These are phyloP conservation scores for Cataglyphis livida DNA, from an alignment of 2,888 invertebrate species.

Conservation along the genomic window DNA sequence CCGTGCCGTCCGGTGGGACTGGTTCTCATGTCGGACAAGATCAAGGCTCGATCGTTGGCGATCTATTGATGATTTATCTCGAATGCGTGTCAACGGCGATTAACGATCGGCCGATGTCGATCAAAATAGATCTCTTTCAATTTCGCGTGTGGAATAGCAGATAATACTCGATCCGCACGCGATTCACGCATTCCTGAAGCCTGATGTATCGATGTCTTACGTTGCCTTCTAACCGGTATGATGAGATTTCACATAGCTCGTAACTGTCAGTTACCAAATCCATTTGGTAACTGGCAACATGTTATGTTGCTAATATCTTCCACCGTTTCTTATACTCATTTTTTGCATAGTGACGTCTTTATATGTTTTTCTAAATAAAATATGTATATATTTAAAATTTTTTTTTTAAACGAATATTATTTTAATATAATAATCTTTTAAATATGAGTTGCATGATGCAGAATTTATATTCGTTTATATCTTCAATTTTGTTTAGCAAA, in stretches of 20 bases:
- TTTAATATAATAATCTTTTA: neutral
- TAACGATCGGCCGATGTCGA: constrained; percentile 18
- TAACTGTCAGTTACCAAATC: constrained; percentile 22
- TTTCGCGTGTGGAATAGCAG: constrained; percentile 14
- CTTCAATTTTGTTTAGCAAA: neutral
- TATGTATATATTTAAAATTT: neutral
- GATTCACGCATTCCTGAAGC: constrained; percentile 47
- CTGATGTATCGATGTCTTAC: constrained; percentile 25
- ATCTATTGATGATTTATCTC: constrained; percentile 58
- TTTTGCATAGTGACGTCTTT: neutral
- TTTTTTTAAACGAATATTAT: neutral
- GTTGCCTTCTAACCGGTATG: constrained; percentile 26
- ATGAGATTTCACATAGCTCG: constrained; percentile 39
- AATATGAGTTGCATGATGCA: neutral
- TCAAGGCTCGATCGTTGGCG: constrained; percentile 62
- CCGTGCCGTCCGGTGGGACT: constrained; percentile 54
- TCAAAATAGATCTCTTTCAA: constrained; percentile 12
- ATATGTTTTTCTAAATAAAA: neutral
- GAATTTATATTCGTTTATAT: neutral
- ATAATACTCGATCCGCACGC: constrained; percentile 42
- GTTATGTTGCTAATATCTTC: constrained; percentile 20
- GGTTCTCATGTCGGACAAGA: constrained; percentile 68
- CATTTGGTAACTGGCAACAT: constrained; percentile 9
- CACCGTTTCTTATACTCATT: constrained; percentile 1
- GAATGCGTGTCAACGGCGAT: constrained; percentile 36